A percentile compares a stretch with the other conserved stretches of the same genome.
phyloP scores from a whole-genome alignment of 2,888 invertebrate genomes.

The Cloeon dipterum region DNA sequence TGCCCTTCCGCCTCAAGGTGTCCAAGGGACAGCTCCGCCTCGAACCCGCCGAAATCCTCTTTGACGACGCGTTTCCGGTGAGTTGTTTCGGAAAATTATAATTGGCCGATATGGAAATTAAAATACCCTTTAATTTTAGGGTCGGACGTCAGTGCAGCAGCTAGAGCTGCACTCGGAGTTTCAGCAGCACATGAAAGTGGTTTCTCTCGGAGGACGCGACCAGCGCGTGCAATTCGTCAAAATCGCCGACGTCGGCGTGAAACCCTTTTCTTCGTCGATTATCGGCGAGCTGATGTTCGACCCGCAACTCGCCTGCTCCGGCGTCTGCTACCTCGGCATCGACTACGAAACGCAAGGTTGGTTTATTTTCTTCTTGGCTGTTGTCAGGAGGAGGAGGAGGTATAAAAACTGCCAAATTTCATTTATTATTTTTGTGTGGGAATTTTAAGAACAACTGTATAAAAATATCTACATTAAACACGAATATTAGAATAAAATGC shows the following conservation, averaged over 20 bases:
- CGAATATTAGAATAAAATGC: no score
- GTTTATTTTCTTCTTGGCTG: slow-evolving; percentile 6
- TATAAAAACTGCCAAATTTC: no score
- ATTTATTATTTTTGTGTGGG: no score
- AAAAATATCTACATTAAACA: no score
- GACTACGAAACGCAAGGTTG: slow-evolving; percentile 37
- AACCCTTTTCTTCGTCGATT: slow-evolving; percentile 13
- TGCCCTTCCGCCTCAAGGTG: slow-evolving; percentile 52
- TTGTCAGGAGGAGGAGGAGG: no score
- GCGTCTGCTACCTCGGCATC: slow-evolving; percentile 56
- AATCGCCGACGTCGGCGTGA: slow-evolving; percentile 17
- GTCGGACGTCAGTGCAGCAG: slow-evolving; percentile 50
- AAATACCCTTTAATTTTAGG: slow-evolving; percentile 22
- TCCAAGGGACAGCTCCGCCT: slow-evolving; percentile 48
- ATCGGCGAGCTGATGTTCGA: slow-evolving; percentile 41
- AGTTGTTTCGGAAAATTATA: slow-evolving; percentile 16
- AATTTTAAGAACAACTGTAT: no score
- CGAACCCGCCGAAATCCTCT: slow-evolving; percentile 38
- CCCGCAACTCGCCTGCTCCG: slow-evolving; percentile 43
- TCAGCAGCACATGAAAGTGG: slow-evolving; percentile 54
- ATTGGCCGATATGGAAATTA: neutral
- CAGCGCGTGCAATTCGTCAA: slow-evolving; percentile 27
- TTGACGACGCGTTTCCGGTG: slow-evolving; percentile 63
- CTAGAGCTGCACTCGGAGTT: slow-evolving; percentile 64
- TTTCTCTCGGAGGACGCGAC: no score